These are phyloP conservation scores for Heliconius erato DNA, from an alignment of 2,888 invertebrate species.

Conservation along the genomic window DNA sequence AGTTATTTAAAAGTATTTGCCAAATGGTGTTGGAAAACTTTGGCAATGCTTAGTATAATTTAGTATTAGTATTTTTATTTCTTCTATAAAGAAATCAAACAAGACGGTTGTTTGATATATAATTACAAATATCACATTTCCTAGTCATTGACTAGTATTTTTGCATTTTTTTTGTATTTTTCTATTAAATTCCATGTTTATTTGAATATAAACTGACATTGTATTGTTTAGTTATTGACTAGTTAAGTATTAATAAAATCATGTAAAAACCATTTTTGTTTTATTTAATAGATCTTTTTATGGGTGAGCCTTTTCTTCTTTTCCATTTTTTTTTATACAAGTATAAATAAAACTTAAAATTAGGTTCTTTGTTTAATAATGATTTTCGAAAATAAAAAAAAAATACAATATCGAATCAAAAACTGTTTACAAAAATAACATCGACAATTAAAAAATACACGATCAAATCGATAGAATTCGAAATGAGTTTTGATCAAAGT, in stretches of 20 bases:
- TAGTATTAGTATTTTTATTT: not conserved
- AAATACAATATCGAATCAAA: too few relatives aligned
- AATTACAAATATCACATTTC: conserved; percentile 27
- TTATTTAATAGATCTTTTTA: conserved; percentile 3
- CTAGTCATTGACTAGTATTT: conserved; percentile 43
- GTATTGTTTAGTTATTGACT: conserved; percentile 42
- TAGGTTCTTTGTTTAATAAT: too few relatives aligned
- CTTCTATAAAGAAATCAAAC: not conserved
- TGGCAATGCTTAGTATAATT: not conserved
- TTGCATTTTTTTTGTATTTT: not conserved
- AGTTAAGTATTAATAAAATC: conserved; percentile 47
- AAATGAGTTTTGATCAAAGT: too few relatives aligned
- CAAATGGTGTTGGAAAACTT: not conserved
- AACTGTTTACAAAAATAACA: too few relatives aligned
- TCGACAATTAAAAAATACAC: too few relatives aligned
- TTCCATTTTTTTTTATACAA: not conserved
- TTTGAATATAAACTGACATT: conserved; percentile 36
- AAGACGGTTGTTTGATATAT: not conserved
- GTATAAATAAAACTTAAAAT: too few relatives aligned
- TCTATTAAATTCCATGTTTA: conserved; percentile 22
- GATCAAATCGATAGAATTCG: too few relatives aligned
- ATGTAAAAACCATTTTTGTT: conserved; percentile 35
- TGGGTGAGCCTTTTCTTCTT: not conserved
- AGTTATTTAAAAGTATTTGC: not conserved
- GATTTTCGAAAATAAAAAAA: too few relatives aligned